Evolutionary conservation across 1,140 invertebrate species (phyloP).

Genomic region (Apis dorsata): DNA sequence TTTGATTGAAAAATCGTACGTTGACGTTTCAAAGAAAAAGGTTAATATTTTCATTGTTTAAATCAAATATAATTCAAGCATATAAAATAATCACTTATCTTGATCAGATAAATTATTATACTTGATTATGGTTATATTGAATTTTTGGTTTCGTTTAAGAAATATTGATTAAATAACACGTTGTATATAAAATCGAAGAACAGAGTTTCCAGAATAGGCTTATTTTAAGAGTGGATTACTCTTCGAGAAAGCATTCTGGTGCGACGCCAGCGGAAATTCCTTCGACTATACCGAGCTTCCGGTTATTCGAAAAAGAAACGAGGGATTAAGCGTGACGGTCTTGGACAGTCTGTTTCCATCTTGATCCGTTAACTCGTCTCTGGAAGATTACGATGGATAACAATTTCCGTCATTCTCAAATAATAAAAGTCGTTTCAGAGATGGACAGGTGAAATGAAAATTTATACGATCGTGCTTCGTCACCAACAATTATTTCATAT

Average conservation of each 20-base stretch:
- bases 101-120: too few species aligned
- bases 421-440: neutral
- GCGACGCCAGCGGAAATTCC: conserved; percentile 10
- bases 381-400: conserved; percentile 20
- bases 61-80: too few species aligned
- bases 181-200: neutral
- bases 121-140: too few species aligned
- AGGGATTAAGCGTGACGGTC: conserved; percentile 2
- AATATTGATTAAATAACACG: neutral
- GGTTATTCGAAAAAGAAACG: neutral
- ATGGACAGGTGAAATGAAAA: neutral
- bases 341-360: neutral
- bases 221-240: conserved; percentile 23
- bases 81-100: too few species aligned
- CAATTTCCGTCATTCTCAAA: neutral
- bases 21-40: too few species aligned
- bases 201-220: neutral
- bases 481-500: neutral
- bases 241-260: neutral
- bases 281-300: neutral
- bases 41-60: too few species aligned
- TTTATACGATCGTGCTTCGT: conserved; percentile 2
- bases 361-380: neutral
- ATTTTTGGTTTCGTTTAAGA: too few species aligned
- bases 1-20: too few species aligned